Evolutionary conservation across 2,797 vertebrate species (phyloP).

Genomic region (Cygnus olor): DNA sequence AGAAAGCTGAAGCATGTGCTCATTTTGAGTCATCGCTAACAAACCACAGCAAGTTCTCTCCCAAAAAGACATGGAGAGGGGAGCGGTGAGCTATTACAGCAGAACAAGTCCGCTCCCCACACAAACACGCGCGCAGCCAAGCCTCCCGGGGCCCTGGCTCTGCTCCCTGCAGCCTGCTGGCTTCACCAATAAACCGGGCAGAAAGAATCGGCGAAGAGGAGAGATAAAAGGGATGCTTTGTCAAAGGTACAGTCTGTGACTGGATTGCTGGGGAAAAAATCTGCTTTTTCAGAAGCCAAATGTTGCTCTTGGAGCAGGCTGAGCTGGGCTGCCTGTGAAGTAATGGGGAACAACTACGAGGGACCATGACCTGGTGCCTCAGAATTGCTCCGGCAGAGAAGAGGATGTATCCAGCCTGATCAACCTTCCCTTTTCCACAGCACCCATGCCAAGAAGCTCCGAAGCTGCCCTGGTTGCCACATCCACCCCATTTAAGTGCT

Average conservation of each 20-base stretch:
- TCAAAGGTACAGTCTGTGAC: neutral
- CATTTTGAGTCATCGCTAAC: neutral
- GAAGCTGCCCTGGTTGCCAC: neutral
- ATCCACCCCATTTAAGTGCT: neutral
- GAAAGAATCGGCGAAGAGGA: neutral
- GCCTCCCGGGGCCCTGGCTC: neutral
- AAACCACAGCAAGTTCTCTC: neutral
- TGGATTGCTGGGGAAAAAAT: neutral
- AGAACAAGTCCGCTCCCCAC: neutral
- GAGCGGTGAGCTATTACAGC: neutral
- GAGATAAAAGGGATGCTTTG: neutral
- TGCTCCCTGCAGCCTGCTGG: neutral
- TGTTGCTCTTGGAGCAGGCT: neutral
- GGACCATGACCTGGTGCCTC: neutral
- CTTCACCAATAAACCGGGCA: neutral
- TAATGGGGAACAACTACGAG: neutral
- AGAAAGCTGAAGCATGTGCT: neutral
- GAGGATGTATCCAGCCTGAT: neutral
- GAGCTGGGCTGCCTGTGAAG: neutral
- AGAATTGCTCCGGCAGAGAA: neutral
- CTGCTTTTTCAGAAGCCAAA: neutral
- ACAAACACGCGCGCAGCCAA: fast-evolving
- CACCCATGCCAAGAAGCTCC: neutral
- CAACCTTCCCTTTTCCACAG: neutral
- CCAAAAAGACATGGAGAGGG: neutral